Evolutionary conservation across 2,888 invertebrate species (phyloP), one percentile per base, ranked within the genome.

Genomic region (Drosophila emarginata): DNA sequence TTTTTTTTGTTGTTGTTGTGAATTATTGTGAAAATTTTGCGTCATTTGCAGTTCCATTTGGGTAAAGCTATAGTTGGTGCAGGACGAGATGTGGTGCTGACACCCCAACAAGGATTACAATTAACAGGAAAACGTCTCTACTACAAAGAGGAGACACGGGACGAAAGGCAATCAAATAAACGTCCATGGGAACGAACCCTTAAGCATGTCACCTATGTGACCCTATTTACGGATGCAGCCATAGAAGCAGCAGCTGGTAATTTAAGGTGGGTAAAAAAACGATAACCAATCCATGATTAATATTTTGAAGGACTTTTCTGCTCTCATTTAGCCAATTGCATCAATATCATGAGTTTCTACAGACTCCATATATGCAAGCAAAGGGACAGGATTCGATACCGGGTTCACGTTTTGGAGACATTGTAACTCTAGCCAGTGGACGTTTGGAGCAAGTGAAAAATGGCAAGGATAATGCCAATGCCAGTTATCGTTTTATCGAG

Each of bases 141-240:
- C 73, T 92, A 90, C 67, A 87, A 88, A 60, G 90, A 89, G 77
- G 78, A 76, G 61, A 40, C 40, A 5, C 15, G 28, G 5, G 45
- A 2, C 9, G 12, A 51, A 12, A 70, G 28, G n/a, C 9, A 32
- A 32, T 32, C 11, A 9, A 9, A 32, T 32, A 67, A 61, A 62
- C 79, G 83, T 4, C 93, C 93, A 80, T 95, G 95, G 95, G 95
- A 95, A 89, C 93, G 93, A 66, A 95, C 95, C 2, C 90, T 95
- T 37, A 93, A 94, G 67, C 95, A 95, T 91, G 94, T 95, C 72
- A 94, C 94, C 5, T 94, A 94, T 81, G 92, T 95, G 74, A 94
- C 95, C 1, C 92, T 95, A 11, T 90, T 90, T 50, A 86, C 89
- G 32, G 82, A 90, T 67, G 77, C 87, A n/a, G 85, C 85, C 4